These are phyloP conservation scores for Euwallacea similis DNA, from an alignment of 1,140 invertebrate species.

Conservation along the genomic window DNA sequence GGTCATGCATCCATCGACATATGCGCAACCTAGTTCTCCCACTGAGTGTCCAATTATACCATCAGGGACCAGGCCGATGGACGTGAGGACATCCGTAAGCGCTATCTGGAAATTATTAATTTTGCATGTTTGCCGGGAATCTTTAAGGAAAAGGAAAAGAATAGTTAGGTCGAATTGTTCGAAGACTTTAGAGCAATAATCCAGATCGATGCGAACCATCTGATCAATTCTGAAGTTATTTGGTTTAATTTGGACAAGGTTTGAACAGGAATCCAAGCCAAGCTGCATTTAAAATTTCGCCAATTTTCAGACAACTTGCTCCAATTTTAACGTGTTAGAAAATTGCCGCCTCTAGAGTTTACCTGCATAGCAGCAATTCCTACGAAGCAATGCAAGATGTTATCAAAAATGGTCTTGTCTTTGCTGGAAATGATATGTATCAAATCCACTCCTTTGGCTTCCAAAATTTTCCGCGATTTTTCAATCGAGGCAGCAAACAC, in stretches of 20 bases:
- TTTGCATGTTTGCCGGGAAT: too few species aligned
- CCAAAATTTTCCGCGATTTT: conserved; percentile 71
- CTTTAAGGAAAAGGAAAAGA: too few species aligned
- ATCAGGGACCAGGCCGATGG: conserved; percentile 75
- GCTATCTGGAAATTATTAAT: conserved; percentile 63
- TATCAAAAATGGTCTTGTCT: conserved; percentile 75
- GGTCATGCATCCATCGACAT: conserved; percentile 84
- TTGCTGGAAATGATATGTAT: conserved; percentile 75
- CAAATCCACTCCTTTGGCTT: conserved; percentile 76
- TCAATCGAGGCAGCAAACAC: conserved; percentile 67
- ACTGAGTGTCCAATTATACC: conserved; percentile 88
- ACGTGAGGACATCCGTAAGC: conserved; percentile 74
- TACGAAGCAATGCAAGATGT: conserved; percentile 86
- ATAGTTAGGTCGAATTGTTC: too few species aligned
- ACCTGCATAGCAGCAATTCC: conserved; percentile 89
- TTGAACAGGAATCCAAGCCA: too few species aligned
- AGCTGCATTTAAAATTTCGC: too few species aligned
- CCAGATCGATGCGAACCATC: too few species aligned
- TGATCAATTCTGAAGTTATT: too few species aligned
- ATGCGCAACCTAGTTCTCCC: conserved; percentile 85
- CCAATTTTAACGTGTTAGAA: not conserved
- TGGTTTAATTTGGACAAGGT: too few species aligned
- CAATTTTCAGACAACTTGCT: too few species aligned
- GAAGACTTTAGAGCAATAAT: too few species aligned
- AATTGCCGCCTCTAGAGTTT: conserved; percentile 8